phyloP scores from a whole-genome alignment of 2,113 vertebrate species.

The Furnarius figulus region DNA sequence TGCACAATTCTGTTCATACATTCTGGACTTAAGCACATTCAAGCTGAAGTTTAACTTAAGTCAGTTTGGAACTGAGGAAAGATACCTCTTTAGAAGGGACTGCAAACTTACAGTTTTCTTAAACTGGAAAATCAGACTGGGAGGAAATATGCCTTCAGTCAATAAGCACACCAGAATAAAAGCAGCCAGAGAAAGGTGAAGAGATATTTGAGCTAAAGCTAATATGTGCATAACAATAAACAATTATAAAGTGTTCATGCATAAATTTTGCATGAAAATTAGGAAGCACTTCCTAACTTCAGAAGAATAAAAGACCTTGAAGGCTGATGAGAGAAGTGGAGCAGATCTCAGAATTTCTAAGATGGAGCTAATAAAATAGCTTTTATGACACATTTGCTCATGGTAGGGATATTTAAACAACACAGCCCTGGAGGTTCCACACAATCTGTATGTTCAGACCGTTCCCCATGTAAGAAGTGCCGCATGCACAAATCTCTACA shows the following conservation, averaged over 20 bases:
- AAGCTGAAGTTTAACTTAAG: neutral
- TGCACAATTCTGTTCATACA: neutral
- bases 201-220: neutral
- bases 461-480: neutral
- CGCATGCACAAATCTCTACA: neutral
- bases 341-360: neutral
- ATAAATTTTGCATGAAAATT: slow-evolving; percentile 3
- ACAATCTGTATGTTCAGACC: neutral
- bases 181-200: neutral
- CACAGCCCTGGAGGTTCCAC: neutral
- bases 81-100: neutral
- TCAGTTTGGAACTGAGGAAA: neutral
- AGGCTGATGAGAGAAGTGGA: neutral
- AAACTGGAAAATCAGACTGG: neutral
- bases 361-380: neutral
- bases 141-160: neutral
- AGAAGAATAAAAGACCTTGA: neutral
- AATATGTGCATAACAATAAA: neutral
- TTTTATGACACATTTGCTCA: neutral
- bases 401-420: neutral
- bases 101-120: neutral
- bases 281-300: neutral
- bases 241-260: neutral
- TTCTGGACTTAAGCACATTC: neutral
- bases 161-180: neutral